phyloP scores from a whole-genome alignment of 2,888 invertebrate genomes.

The Anoplius nigerrimus region DNA sequence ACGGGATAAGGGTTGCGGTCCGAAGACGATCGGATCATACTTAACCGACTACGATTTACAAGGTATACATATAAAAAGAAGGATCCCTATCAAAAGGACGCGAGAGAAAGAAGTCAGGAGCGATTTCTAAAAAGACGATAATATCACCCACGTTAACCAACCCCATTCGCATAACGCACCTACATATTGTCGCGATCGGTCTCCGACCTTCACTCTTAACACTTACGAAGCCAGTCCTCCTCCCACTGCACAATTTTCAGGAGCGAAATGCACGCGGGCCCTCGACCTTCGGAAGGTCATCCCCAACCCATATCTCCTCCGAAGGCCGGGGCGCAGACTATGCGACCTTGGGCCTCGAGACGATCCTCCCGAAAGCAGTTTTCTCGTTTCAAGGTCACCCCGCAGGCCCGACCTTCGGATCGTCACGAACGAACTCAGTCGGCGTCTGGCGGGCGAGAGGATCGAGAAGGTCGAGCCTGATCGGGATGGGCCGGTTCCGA shows the following conservation, averaged over 20 bases:
- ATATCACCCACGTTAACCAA: background rate
- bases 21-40: background rate
- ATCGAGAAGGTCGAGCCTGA: too few relatives aligned
- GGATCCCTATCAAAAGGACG: background rate
- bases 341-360: conserved; percentile 46
- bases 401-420: too few relatives aligned
- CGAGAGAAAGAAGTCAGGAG: too few relatives aligned
- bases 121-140: conserved; percentile 20
- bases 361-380: conserved; percentile 33
- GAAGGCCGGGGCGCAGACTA: conserved; percentile 40
- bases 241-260: conserved; percentile 37
- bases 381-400: too few relatives aligned
- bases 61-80: conserved; percentile 1
- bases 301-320: too few relatives aligned
- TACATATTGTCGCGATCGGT: conserved; percentile 51
- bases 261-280: conserved; percentile 42
- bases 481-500: too few relatives aligned
- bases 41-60: too few relatives aligned
- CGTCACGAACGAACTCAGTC: too few relatives aligned
- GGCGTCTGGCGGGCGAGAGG: too few relatives aligned
- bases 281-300: conserved; percentile 27
- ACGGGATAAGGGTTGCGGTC: background rate
- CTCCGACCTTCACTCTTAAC: conserved; percentile 37
- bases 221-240: background rate
- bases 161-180: background rate